Percentiles rank a stretch among this genome's conserved stretches.
These are phyloP conservation scores for Halictus rubicundus DNA, from an alignment of 1,140 invertebrate species.

Conservation along the genomic window DNA sequence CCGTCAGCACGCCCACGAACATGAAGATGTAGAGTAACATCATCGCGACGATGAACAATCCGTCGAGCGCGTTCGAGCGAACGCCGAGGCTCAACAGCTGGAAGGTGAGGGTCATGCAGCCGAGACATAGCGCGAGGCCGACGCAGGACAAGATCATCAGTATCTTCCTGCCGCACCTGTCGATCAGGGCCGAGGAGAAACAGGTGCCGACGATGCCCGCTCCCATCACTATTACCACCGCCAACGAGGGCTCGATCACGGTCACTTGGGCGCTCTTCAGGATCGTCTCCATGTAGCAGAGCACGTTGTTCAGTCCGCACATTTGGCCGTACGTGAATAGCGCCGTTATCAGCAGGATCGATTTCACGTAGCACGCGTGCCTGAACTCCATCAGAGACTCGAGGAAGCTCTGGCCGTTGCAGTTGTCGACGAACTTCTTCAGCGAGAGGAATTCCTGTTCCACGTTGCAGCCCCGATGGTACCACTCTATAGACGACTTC, in stretches of 20 bases:
- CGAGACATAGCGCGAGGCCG: slow-evolving; percentile 79
- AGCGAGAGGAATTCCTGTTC: slow-evolving; percentile 83
- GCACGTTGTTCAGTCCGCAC: slow-evolving; percentile 87
- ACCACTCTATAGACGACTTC: slow-evolving; percentile 81
- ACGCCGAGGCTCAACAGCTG: slow-evolving; percentile 43
- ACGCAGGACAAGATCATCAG: slow-evolving; percentile 83
- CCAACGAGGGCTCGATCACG: slow-evolving; percentile 75
- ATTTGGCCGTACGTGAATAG: slow-evolving; percentile 88
- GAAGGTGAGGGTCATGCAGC: slow-evolving; percentile 55
- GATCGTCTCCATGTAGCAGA: slow-evolving; percentile 89
- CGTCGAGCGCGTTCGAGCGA: slow-evolving; percentile 22
- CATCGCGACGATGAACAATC: slow-evolving; percentile 48
- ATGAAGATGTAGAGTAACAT: slow-evolving; percentile 69
- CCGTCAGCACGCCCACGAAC: slow-evolving; percentile 85
- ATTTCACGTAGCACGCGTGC: slow-evolving; percentile 82
- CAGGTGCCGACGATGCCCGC: slow-evolving; percentile 84
- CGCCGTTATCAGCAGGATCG: slow-evolving; percentile 83
- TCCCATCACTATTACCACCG: slow-evolving; percentile 84
- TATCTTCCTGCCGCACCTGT: slow-evolving; percentile 85
- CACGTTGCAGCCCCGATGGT: slow-evolving; percentile 82
- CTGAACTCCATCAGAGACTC: slow-evolving; percentile 78
- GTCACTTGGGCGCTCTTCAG: slow-evolving; percentile 82
- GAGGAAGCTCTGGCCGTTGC: slow-evolving; percentile 73
- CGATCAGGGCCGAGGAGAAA: slow-evolving; percentile 84
- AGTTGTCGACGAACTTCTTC: slow-evolving; percentile 79